phyloP scores from a whole-genome alignment of 2,888 invertebrate species.

The Alcis repandata region DNA sequence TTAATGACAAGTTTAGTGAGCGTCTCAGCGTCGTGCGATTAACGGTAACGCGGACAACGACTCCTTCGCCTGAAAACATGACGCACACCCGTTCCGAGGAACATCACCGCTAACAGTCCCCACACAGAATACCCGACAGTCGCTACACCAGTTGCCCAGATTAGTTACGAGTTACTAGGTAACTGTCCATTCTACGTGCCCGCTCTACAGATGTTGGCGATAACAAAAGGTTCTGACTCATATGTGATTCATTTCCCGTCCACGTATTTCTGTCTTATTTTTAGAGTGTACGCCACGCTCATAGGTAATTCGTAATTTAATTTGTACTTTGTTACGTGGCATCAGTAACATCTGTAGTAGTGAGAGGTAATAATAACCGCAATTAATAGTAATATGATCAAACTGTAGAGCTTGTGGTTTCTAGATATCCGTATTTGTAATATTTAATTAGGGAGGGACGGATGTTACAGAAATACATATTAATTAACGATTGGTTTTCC shows the following conservation, averaged over 20 bases:
- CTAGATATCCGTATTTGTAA: background rate
- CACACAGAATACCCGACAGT: conserved; percentile 43
- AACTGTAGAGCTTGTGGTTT: background rate
- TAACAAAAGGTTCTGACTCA: conserved; percentile 73
- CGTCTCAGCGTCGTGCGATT: conserved; percentile 53
- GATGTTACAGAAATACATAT: background rate
- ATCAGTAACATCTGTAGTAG: conserved; percentile 3
- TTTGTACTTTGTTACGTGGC: conserved; percentile 39
- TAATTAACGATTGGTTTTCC: background rate
- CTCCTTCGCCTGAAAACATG: conserved; percentile 72
- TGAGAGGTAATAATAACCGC: background rate
- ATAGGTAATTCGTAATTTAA: conserved; percentile 40
- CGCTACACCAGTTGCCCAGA: conserved; percentile 10
- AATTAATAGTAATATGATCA: background rate
- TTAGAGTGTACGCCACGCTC: conserved; percentile 55
- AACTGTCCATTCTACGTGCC: conserved; percentile 66
- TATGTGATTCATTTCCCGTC: conserved; percentile 73
- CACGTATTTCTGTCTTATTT: conserved; percentile 62
- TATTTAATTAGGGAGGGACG: background rate
- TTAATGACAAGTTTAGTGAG: conserved; percentile 48
- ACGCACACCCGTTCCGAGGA: conserved; percentile 72
- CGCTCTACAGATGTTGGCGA: conserved; percentile 68
- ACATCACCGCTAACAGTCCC: conserved; percentile 41
- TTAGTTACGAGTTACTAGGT: conserved; percentile 33
- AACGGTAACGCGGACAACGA: conserved; percentile 82